Conservation (phyloP, 2,888 invertebrate genomes). For the Melanostoma scalare region DNA sequence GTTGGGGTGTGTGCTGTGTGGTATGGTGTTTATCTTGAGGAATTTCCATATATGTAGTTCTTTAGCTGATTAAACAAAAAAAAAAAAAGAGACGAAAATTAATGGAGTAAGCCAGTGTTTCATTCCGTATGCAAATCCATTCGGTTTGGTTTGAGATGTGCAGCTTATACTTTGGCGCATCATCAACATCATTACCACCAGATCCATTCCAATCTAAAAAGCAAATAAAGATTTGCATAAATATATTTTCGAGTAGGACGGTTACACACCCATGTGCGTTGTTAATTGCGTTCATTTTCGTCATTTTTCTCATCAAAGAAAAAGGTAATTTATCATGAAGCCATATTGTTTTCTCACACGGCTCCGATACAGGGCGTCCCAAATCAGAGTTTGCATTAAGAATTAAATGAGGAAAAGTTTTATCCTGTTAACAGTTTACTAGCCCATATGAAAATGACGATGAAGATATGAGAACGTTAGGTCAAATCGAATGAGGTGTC, state of each 20-base stretch:
- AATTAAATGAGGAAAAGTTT: no score
- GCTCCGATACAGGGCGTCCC: constrained; percentile 20
- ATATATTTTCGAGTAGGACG: constrained; percentile 17
- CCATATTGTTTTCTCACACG: constrained; percentile 37
- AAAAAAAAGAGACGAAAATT: constrained; percentile 66
- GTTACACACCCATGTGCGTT: constrained; percentile 28
- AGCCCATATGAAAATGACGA: no score
- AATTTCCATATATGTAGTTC: constrained; percentile 43
- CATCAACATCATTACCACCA: constrained; percentile 45
- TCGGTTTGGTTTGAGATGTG: constrained; percentile 29
- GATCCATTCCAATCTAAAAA: constrained; percentile 61
- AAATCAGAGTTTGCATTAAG: no score
- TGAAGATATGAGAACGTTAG: no score
- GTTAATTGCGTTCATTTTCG: constrained; percentile 67
- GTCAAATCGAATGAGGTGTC: no score
- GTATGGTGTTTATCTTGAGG: constrained; percentile 41
- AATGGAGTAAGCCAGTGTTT: constrained; percentile 68
- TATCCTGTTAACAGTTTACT: no score
- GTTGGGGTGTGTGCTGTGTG: constrained; percentile 21
- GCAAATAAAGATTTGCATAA: constrained; percentile 70
- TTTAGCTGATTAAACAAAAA: constrained; percentile 58
- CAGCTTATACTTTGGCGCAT: constrained; percentile 24
- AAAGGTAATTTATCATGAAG: constrained; percentile 67
- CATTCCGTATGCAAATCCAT: constrained; percentile 62
- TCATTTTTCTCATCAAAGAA: constrained; percentile 69